Base-by-base conservation (phyloP, 1,140 invertebrate genomes). In the Brachionus angularis region DNA sequence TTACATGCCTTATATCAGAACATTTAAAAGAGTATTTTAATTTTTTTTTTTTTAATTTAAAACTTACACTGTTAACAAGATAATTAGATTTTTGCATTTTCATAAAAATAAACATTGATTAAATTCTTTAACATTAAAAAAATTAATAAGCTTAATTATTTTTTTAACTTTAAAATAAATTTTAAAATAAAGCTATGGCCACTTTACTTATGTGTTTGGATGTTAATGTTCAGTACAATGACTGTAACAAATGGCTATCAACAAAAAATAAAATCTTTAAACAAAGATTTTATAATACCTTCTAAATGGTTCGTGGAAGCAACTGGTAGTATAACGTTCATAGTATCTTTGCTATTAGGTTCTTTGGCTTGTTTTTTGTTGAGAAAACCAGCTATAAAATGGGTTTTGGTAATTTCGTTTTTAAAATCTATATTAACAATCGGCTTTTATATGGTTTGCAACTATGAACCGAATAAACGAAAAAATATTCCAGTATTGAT, bases 181-280 rank as follows among this genome's bases (percentile, higher is more conserved):
- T 39, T 23, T 10, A 67, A 46, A 23, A 21, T 25, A 67, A 47
- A 67, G 62, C 36, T 67, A 34, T 67, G 62, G 62, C 62, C 62
- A 25, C 47, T 47, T 8, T 67, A 47, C 36, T 16, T 67, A 16
- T 67, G 42, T 34, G 47, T 67, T 16, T 67, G 42, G 42, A 39
- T 67, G 5, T 50, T 67, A 18, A 47, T 50, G 62, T 50, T 67
- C 36, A 67, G 39, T 23, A 21, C 62, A 12, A 47, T 47, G 42
- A 16, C 42, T 3, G 18, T 29, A 23, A 47, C 47, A 34, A 8
- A 21, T 12, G 36, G 62, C 10, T 67, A 67, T 25, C 62, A 67
- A 47, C 42, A 47, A 27, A 44, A 67, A n/a, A 67, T 67, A 16
- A 67, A 67, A 8, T 42, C 29, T 23, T n/a, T 46, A n/a, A 29